These are phyloP conservation scores for Sparus aurata DNA, from an alignment of 2,797 vertebrate species.

Conservation along the genomic window DNA sequence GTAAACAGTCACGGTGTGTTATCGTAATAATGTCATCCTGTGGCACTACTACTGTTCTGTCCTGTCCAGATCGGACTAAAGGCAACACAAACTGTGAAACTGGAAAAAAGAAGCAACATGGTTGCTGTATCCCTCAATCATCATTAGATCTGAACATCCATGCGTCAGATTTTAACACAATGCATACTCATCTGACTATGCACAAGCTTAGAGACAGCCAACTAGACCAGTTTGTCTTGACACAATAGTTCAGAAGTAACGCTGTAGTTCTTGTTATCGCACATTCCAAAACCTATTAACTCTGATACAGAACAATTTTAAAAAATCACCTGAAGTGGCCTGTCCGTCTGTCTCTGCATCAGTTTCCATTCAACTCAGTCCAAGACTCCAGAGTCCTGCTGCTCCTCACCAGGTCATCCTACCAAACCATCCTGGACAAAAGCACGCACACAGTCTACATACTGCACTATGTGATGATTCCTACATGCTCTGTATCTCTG, in stretches of 20 bases:
- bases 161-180: background rate
- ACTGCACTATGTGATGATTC: constrained; percentile 34
- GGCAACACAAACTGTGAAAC: background rate
- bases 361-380: constrained; percentile 34
- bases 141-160: background rate
- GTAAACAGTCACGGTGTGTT: constrained; percentile 1
- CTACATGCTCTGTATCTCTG: constrained; percentile 27
- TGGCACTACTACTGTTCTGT: too few species aligned
- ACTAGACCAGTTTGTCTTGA: constrained; percentile 5
- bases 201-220: background rate
- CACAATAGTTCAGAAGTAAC: background rate
- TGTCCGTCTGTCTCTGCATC: background rate
- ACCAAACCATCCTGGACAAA: constrained; percentile 53
- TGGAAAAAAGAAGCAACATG: background rate
- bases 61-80: background rate
- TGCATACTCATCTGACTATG: background rate
- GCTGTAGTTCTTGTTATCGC: background rate
- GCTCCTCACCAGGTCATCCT: constrained; percentile 29
- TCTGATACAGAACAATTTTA: background rate
- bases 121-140: background rate
- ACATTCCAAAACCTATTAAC: background rate
- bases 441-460: constrained; percentile 23
- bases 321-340: constrained; percentile 46
- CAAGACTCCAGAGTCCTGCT: constrained; percentile 8
- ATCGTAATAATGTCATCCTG: background rate